Conservation (phyloP, 1,140 invertebrate genomes). For the Microplitis demolitor region DNA sequence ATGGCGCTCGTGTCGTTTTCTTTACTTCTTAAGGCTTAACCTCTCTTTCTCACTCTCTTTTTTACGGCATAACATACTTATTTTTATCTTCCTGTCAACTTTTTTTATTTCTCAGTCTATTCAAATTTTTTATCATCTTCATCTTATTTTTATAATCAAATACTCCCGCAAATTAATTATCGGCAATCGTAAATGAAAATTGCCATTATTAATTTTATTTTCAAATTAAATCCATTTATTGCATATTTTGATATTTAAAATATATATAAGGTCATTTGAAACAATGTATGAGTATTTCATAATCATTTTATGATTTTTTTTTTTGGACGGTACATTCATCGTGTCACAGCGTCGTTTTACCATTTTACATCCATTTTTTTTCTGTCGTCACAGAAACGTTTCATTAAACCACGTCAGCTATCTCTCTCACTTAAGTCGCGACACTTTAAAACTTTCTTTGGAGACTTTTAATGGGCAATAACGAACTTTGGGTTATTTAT, state of each 20-base stretch:
- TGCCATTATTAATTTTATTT: no score
- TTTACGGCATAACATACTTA: background rate
- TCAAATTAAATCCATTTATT: no score
- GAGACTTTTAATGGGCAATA: constrained; percentile 24
- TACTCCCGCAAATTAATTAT: no score
- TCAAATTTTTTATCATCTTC: no score
- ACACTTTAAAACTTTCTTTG: constrained; percentile 24
- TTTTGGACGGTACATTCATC: background rate
- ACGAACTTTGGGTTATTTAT: constrained; percentile 9
- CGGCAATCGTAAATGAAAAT: no score
- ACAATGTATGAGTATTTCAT: no score
- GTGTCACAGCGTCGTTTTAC: background rate
- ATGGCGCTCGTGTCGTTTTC: constrained; percentile 8
- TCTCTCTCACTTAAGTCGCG: background rate
- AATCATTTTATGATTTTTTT: background rate
- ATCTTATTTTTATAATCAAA: no score
- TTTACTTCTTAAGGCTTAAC: constrained; percentile 2
- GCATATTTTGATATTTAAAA: no score
- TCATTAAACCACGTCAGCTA: constrained; percentile 10
- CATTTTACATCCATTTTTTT: constrained; percentile 15
- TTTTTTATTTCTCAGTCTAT: constrained; percentile 7
- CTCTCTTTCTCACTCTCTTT: background rate
- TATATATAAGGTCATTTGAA: no score
- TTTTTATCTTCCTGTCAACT: constrained; percentile 12
- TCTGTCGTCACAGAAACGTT: constrained; percentile 18